These are phyloP conservation scores for Zaprionus davidi DNA, from an alignment of 1,140 invertebrate species.

Conservation along the genomic window DNA sequence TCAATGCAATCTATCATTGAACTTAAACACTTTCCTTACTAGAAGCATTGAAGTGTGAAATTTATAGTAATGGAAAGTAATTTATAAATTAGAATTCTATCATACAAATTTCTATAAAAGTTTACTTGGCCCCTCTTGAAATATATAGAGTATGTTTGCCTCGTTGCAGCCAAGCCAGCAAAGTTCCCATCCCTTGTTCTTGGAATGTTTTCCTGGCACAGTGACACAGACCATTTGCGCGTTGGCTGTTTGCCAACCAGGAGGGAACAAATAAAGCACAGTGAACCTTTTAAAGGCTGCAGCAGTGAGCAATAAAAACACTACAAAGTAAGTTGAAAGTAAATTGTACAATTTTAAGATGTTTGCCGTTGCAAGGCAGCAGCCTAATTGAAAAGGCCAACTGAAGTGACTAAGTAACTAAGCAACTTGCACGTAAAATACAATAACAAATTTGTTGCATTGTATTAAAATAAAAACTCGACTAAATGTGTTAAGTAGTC, in stretches of 20 bases:
- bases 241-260: conserved; percentile 44
- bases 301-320: conserved; percentile 7
- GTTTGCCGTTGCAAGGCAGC: conserved; percentile 1
- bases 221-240: conserved; percentile 49
- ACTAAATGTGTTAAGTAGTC: conserved; percentile 61
- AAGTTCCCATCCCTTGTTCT: conserved; percentile 4
- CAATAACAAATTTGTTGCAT: conserved; percentile 29
- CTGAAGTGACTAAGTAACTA: conserved; percentile 11
- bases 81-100: too few relatives aligned
- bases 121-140: not conserved
- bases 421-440: not conserved
- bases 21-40: not conserved
- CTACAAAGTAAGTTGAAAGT: conserved; percentile 13
- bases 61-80: too few relatives aligned
- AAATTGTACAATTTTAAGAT: not conserved
- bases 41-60: too few relatives aligned
- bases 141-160: not conserved
- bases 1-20: not conserved
- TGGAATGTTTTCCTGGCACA: conserved; percentile 29
- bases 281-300: not conserved
- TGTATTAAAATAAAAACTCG: conserved; percentile 26
- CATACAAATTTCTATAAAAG: not conserved
- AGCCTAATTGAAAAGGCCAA: conserved; percentile 23
- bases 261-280: not conserved
- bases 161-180: not conserved